phyloP scores from a whole-genome alignment of 2,888 invertebrate species.

The Dolomedes plantarius region DNA sequence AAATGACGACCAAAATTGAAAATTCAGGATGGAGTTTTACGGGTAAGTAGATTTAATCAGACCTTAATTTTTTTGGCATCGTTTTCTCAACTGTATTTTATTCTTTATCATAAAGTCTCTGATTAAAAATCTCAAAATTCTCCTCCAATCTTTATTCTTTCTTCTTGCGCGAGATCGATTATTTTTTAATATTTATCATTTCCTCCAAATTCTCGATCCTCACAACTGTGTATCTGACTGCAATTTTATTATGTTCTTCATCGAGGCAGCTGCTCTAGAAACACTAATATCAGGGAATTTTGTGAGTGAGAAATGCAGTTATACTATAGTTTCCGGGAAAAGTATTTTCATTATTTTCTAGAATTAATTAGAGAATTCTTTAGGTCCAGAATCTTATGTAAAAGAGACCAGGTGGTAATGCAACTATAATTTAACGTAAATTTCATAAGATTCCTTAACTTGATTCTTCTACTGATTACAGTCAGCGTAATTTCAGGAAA shows the following conservation, averaged over 20 bases:
- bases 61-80: slow-evolving; percentile 19
- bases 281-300: neutral
- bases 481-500: neutral
- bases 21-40: slow-evolving; percentile 38
- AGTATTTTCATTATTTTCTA: neutral
- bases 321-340: neutral
- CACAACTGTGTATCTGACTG: neutral
- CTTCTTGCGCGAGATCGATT: neutral
- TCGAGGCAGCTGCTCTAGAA: neutral
- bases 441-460: neutral
- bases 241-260: neutral
- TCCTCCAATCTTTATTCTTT: neutral
- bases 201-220: neutral
- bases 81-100: slow-evolving; percentile 15
- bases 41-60: slow-evolving; percentile 65
- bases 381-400: neutral
- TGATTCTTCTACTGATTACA: neutral
- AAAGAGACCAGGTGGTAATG: neutral
- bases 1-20: slow-evolving; percentile 48
- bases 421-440: neutral
- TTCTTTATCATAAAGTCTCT: slow-evolving; percentile 40
- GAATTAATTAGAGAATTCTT: neutral
- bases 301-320: too few relatives aligned
- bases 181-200: neutral
- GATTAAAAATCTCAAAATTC: slow-evolving; percentile 41